Evolutionary conservation across 2,888 invertebrate genomes (phyloP).

Genomic region (Synergus umbraculus): DNA sequence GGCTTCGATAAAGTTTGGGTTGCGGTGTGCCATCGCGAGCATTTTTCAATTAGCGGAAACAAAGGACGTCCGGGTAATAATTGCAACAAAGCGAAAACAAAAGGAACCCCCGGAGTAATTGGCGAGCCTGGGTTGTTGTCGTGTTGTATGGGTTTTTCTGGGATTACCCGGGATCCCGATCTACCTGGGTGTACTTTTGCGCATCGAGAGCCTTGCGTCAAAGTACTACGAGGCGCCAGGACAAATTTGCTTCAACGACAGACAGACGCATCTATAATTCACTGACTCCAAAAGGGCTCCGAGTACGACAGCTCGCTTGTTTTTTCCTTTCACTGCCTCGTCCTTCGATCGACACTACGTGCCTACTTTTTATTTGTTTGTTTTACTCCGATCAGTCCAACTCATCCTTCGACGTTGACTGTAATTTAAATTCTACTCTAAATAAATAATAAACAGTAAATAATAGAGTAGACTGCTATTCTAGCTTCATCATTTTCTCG

Average conservation of each 20-base stretch:
- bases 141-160: constrained; percentile 46
- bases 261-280: constrained; percentile 50
- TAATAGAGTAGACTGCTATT: neutral
- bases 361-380: constrained; percentile 54
- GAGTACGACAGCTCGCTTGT: constrained; percentile 9
- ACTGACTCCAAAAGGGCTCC: constrained; percentile 43
- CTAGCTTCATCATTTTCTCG: neutral
- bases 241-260: constrained; percentile 34
- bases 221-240: constrained; percentile 27
- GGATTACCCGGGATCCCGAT: constrained; percentile 18
- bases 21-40: constrained; percentile 57
- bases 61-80: constrained; percentile 67
- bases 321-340: constrained; percentile 40
- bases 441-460: neutral
- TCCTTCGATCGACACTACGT: constrained; percentile 44
- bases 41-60: constrained; percentile 69
- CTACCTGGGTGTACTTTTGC: constrained; percentile 37
- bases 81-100: constrained; percentile 68
- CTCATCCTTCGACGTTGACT: constrained; percentile 23
- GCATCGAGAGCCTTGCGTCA: constrained; percentile 38
- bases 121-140: constrained; percentile 60
- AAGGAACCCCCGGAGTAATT: constrained; percentile 64
- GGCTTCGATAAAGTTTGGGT: constrained; percentile 51
- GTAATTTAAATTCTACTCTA: neutral
- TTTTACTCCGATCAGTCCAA: constrained; percentile 44